A percentile compares a stretch with the other conserved stretches of the same genome.
These are phyloP conservation scores for Dendrophyllia cribrosa DNA, from an alignment of 64 coral and sea anemone species.

Conservation along the genomic window DNA sequence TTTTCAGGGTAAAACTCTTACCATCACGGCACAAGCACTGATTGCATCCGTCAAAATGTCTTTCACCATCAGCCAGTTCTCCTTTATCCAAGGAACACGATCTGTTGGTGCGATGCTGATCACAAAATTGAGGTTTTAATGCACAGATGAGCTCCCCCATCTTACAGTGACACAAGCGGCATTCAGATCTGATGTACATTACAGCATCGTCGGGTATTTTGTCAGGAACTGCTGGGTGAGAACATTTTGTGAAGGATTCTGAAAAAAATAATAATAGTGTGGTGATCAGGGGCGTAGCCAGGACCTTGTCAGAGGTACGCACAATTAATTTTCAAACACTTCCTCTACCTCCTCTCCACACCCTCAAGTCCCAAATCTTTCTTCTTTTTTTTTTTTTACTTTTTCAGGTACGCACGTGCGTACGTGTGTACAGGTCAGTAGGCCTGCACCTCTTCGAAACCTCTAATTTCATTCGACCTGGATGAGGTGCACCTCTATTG, in stretches of 20 bases:
- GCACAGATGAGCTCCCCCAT: constrained; percentile 58
- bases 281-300: no score
- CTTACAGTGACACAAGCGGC: constrained; percentile 77
- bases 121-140: constrained; percentile 35
- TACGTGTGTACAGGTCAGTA: no score
- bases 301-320: no score
- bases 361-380: no score
- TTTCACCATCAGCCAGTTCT: constrained; percentile 48
- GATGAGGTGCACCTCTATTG: no score
- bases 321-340: no score
- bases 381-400: no score
- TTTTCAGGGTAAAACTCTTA: constrained; percentile 20
- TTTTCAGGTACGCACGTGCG: no score
- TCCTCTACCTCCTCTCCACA: no score
- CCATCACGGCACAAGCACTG: constrained; percentile 86
- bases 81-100: constrained; percentile 73
- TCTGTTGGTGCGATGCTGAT: background rate
- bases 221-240: background rate
- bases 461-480: no score
- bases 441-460: no score
- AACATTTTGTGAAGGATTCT: background rate
- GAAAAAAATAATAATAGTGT: background rate
- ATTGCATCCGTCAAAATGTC: constrained; percentile 96
- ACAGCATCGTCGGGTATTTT: background rate
- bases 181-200: constrained; percentile 59